Conservation (phyloP, 1,140 invertebrate genomes). For the Scylla paramamosain region DNA sequence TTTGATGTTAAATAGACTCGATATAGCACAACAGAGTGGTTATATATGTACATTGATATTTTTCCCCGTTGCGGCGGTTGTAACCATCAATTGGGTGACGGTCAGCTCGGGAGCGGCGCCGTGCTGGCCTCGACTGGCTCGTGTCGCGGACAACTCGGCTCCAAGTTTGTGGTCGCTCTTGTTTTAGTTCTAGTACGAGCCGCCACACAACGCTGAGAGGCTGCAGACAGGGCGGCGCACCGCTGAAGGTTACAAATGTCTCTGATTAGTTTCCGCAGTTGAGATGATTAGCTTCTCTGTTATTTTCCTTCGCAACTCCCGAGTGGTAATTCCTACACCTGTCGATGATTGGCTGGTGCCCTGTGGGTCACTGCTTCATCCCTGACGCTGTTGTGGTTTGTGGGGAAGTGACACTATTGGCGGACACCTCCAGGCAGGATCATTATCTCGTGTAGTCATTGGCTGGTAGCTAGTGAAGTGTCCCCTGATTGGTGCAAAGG, state of each 20-base stretch:
- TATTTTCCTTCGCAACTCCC: no score
- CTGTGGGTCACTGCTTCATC: neutral
- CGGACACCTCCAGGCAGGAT: neutral
- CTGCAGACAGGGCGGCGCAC: no score
- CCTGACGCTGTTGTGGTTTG: neutral
- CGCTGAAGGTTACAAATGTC: neutral
- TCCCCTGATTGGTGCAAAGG: neutral
- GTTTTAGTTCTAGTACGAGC: neutral
- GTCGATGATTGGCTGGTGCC: no score
- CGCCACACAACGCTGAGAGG: no score
- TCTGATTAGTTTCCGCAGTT: neutral
- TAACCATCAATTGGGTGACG: neutral
- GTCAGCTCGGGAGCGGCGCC: neutral
- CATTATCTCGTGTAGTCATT: slow-evolving; percentile 14
- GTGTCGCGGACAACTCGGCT: no score
- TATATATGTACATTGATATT: slow-evolving; percentile 25
- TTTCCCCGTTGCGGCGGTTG: slow-evolving; percentile 9
- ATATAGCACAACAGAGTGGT: slow-evolving; percentile 23
- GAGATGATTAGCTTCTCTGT: no score
- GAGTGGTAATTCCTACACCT: no score
- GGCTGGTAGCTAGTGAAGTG: neutral
- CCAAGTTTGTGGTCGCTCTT: neutral
- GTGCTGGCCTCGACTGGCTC: no score
- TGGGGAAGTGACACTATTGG: neutral
- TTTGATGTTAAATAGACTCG: slow-evolving; percentile 34